A percentile compares a stretch with the other conserved stretches of the same genome.
Conservation (phyloP, 1,140 invertebrate genomes). For the Vollenhovia emeryi region DNA sequence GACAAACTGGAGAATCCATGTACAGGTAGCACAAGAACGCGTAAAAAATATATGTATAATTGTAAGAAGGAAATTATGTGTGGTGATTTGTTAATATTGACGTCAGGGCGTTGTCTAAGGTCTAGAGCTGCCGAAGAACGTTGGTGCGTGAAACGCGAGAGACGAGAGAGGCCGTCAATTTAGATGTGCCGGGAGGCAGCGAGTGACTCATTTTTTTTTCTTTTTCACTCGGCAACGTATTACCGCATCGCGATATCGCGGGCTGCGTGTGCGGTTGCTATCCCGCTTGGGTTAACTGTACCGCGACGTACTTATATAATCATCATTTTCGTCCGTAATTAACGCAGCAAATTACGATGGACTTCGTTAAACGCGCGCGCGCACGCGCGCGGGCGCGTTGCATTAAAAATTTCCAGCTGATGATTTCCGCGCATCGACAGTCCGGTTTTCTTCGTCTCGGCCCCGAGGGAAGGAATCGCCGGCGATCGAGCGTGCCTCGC, state of each 20-base stretch:
- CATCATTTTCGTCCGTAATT: conserved; percentile 60
- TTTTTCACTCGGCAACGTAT: not conserved
- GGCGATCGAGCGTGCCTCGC: not conserved
- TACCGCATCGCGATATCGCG: not conserved
- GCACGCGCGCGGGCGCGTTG: not conserved
- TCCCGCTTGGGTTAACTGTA: conserved; percentile 37
- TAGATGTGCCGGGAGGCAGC: not conserved
- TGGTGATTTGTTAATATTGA: not conserved
- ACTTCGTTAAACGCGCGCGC: conserved; percentile 47
- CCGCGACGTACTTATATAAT: conserved; percentile 50
- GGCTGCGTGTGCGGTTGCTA: conserved; percentile 27
- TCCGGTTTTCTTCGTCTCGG: conserved; percentile 15
- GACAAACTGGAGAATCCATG: not conserved
- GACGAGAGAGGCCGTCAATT: not conserved
- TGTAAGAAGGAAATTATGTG: not conserved
- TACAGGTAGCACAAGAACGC: not conserved
- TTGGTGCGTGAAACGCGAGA: not conserved
- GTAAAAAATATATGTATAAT: not conserved
- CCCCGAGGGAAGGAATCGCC: not conserved
- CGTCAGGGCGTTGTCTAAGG: not conserved
- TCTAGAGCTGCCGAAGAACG: not conserved
- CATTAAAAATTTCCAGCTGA: conserved; percentile 60
- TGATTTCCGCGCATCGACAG: conserved; percentile 55
- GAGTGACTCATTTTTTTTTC: conserved; percentile 2
- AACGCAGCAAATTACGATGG: conserved; percentile 48